A percentile compares a stretch with the other conserved stretches of the same genome.
Conservation (phyloP, 2,888 invertebrate species). For the Itoplectis maculator region DNA sequence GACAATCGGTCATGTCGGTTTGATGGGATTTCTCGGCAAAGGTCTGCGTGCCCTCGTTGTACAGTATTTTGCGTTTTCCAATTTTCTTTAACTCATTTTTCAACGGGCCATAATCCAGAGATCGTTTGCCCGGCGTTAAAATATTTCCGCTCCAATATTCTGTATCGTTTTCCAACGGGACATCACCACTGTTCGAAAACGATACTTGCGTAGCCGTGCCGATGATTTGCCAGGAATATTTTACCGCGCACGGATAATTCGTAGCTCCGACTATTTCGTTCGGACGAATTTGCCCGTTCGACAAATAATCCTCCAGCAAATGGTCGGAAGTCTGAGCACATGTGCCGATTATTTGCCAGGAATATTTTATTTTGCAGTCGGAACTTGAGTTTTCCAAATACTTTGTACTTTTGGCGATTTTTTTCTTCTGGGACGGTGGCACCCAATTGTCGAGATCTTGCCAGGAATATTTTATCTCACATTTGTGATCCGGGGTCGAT, state of each 20-base stretch:
- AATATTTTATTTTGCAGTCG: constrained; percentile 74
- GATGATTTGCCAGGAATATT: constrained; percentile 79
- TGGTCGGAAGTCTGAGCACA: constrained; percentile 74
- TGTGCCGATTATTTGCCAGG: constrained; percentile 76
- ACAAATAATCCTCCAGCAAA: constrained; percentile 64
- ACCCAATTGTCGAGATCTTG: constrained; percentile 70
- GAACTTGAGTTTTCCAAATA: neutral
- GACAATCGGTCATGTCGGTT: constrained; percentile 68
- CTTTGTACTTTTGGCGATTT: constrained; percentile 26
- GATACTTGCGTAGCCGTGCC: constrained; percentile 74
- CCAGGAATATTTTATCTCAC: constrained; percentile 70
- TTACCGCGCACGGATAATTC: constrained; percentile 70
- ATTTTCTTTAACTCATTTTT: neutral
- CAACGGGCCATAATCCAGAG: neutral
- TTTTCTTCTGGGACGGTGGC: constrained; percentile 66
- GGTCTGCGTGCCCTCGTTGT: constrained; percentile 73
- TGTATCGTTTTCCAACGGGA: constrained; percentile 27
- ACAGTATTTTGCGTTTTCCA: constrained; percentile 62
- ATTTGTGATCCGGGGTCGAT: neutral
- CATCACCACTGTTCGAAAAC: constrained; percentile 53
- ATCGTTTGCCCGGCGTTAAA: constrained; percentile 46
- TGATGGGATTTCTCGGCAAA: constrained; percentile 73
- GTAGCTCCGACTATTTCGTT: constrained; percentile 12
- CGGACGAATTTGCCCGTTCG: neutral
- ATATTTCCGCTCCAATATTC: constrained; percentile 70